phyloP scores from a whole-genome alignment of 37 sponge, comb jelly and placozoan species.

The Spongilla lacustris region DNA sequence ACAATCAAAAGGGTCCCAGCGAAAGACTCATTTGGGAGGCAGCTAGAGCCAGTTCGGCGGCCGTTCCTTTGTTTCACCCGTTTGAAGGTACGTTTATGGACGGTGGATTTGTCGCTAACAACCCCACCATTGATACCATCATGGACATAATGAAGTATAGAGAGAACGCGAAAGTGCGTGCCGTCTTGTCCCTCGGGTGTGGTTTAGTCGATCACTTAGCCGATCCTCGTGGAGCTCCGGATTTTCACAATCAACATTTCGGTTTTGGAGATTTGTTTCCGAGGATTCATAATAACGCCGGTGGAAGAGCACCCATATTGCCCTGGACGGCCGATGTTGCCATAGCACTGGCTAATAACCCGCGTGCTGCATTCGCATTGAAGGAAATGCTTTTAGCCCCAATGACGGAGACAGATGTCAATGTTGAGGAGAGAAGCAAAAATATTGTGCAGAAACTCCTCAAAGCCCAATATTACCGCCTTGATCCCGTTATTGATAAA shows the following conservation, averaged over 20 bases:
- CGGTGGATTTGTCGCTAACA: slow-evolving; percentile 67
- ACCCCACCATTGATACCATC: slow-evolving; percentile 51
- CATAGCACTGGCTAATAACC: no score
- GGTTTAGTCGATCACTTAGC: slow-evolving; percentile 7
- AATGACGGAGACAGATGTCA: slow-evolving; percentile 29
- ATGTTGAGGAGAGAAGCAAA: slow-evolving; percentile 20
- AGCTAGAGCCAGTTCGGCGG: slow-evolving; percentile 46
- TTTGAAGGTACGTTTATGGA: slow-evolving; percentile 42
- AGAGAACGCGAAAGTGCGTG: slow-evolving; percentile 9
- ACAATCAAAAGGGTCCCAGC: slow-evolving; percentile 39
- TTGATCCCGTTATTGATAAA: slow-evolving; percentile 18
- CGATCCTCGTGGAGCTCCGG: not conserved
- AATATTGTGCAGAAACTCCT: slow-evolving; percentile 1
- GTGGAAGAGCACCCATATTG: no score
- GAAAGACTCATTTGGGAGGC: slow-evolving; percentile 58
- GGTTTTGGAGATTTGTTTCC: no score
- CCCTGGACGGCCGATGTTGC: no score
- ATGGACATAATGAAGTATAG: slow-evolving; percentile 42
- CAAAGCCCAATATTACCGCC: slow-evolving; percentile 7
- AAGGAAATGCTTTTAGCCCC: slow-evolving; percentile 16
- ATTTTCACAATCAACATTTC: no score
- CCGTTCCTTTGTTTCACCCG: slow-evolving; percentile 59
- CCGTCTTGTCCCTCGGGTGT: slow-evolving; percentile 26
- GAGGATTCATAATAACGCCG: no score
- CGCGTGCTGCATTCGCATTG: not conserved